Conservation (phyloP, 2,888 invertebrate genomes). For the Euphydryas editha region DNA sequence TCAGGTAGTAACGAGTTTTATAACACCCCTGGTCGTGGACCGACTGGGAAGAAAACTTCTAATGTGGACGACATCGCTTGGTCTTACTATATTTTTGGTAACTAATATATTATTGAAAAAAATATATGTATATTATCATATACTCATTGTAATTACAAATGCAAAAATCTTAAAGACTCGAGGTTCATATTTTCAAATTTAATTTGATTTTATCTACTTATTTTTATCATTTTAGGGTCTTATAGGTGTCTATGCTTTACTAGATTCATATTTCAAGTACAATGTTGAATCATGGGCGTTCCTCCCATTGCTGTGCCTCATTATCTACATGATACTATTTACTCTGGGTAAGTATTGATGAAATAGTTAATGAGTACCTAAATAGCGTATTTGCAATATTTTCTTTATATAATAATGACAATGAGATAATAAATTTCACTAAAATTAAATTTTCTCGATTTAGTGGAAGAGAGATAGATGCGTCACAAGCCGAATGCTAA, state of each 20-base stretch:
- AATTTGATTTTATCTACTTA: neutral
- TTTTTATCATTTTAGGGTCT: slow-evolving; percentile 54
- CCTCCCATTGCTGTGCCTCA: slow-evolving; percentile 70
- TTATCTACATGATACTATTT: slow-evolving; percentile 76
- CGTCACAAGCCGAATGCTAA: too few species aligned
- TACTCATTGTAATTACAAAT: too few species aligned
- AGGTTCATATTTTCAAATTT: neutral
- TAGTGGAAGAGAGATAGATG: too few species aligned
- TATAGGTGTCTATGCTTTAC: slow-evolving; percentile 72
- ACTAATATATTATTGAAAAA: slow-evolving; percentile 41
- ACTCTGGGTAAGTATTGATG: slow-evolving; percentile 70
- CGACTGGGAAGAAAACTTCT: slow-evolving; percentile 89
- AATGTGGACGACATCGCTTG: slow-evolving; percentile 88
- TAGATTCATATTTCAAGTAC: slow-evolving; percentile 70
- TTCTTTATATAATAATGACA: too few species aligned
- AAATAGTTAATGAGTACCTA: too few species aligned
- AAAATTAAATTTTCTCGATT: too few species aligned
- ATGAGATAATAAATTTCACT: too few species aligned
- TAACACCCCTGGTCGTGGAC: slow-evolving; percentile 90
- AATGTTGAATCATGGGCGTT: slow-evolving; percentile 67
- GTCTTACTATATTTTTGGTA: slow-evolving; percentile 86
- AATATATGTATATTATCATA: too few species aligned
- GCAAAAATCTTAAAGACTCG: neutral
- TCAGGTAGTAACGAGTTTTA: slow-evolving; percentile 87
- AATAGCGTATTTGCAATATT: neutral